Conservation (phyloP, 2,113 vertebrate species). For the Axis porcinus region DNA sequence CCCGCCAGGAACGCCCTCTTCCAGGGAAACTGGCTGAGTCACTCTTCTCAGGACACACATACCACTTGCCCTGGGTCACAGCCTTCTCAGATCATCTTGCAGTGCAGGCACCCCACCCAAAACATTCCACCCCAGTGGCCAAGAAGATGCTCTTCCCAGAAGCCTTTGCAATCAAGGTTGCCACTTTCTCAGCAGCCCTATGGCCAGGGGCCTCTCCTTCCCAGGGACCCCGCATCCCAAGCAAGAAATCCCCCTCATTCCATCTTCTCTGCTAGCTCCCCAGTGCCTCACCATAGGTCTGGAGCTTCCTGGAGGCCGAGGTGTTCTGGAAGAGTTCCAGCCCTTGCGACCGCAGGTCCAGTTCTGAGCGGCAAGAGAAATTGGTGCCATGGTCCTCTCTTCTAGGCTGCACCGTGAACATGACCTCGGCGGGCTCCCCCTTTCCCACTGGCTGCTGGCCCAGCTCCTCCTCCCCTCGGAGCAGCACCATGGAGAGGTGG, state of each 20-base stretch:
- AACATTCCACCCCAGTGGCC: background rate
- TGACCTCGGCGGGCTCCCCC: slow-evolving; percentile 66
- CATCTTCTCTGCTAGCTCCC: slow-evolving; percentile 21
- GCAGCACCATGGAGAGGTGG: slow-evolving; percentile 80
- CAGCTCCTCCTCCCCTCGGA: slow-evolving; percentile 61
- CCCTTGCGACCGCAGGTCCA: slow-evolving; percentile 80
- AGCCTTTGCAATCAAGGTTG: background rate
- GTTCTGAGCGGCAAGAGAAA: slow-evolving; percentile 82
- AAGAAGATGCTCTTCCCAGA: background rate
- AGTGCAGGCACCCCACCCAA: too few species aligned
- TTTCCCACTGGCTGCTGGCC: slow-evolving; percentile 31
- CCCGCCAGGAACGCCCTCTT: background rate
- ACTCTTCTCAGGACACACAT: background rate
- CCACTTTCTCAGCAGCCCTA: background rate
- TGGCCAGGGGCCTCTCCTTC: background rate
- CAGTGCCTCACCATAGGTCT: slow-evolving; percentile 79
- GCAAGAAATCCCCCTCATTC: background rate
- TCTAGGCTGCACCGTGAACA: slow-evolving; percentile 63
- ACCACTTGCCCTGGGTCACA: background rate
- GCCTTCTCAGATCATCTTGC: background rate
- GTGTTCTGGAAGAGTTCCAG: slow-evolving; percentile 69
- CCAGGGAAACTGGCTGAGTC: background rate
- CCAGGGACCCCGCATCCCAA: background rate
- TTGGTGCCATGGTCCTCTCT: slow-evolving; percentile 74
- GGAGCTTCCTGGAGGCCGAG: slow-evolving; percentile 60